Evolutionary conservation across 2,113 vertebrate genomes (phyloP).

Genomic region (Rhizomys pruinosus): DNA sequence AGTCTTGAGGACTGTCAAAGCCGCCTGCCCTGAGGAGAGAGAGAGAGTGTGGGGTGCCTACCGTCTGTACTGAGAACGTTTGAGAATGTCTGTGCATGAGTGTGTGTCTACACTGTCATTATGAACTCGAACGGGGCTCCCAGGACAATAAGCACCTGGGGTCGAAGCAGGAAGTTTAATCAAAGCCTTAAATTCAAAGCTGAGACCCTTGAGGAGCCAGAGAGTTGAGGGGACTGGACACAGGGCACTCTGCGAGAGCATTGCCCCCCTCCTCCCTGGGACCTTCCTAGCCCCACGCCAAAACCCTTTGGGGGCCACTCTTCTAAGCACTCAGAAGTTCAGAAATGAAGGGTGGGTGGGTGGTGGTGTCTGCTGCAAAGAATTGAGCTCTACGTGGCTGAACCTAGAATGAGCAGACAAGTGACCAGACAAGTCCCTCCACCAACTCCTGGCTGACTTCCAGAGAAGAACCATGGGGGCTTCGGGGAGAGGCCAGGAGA

Average conservation of each 20-base stretch:
- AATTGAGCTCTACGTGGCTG: not conserved
- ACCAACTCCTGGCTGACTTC: not conserved
- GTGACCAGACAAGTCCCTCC: slow-evolving; percentile 6
- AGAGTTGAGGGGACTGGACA: not conserved
- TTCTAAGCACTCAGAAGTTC: not conserved
- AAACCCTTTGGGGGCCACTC: not conserved
- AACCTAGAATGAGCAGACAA: not conserved
- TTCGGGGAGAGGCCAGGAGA: not conserved
- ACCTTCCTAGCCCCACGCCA: not conserved
- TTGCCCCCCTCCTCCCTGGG: not conserved
- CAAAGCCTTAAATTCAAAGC: not conserved
- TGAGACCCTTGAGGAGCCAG: not conserved
- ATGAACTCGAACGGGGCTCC: not conserved
- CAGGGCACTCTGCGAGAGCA: not conserved
- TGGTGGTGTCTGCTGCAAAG: not conserved
- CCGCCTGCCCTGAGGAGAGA: not conserved
- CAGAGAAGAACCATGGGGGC: not conserved
- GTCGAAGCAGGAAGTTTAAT: not conserved
- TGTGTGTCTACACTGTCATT: not conserved
- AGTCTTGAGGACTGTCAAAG: not conserved
- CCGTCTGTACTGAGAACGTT: no score
- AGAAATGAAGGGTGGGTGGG: no score
- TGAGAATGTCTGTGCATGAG: not conserved
- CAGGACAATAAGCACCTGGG: not conserved
- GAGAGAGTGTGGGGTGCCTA: not conserved